These are phyloP conservation scores for Nestor notabilis DNA, from an alignment of 2,113 vertebrate genomes.

Conservation along the genomic window DNA sequence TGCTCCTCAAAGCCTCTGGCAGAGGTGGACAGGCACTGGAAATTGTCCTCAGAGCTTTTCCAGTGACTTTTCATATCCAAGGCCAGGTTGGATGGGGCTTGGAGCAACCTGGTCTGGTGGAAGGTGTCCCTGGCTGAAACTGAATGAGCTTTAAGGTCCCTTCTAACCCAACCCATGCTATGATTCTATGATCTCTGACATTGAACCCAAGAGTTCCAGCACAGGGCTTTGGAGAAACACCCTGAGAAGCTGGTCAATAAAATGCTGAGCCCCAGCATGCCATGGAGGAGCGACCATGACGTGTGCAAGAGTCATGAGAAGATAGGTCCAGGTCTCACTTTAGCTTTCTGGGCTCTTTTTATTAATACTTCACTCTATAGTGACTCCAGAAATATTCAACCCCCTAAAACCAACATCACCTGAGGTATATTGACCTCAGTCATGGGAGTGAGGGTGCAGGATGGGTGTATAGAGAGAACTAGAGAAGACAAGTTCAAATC, in stretches of 20 bases:
- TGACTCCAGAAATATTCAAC: background rate
- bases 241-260: background rate
- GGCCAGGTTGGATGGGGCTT: background rate
- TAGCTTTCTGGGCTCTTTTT: background rate
- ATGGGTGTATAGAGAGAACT: background rate
- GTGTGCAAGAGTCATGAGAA: background rate
- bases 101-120: background rate
- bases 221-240: background rate
- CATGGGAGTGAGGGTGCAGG: background rate
- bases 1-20: background rate
- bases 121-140: background rate
- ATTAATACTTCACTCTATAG: background rate
- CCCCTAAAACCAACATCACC: background rate
- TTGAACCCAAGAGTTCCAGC: background rate
- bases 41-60: background rate
- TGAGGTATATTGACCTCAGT: background rate
- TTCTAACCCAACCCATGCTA: background rate
- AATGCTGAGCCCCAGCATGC: rapidly evolving
- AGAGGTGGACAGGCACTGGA: background rate
- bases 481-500: background rate
- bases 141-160: background rate
- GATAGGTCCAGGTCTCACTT: background rate
- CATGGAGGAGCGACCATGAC: background rate
- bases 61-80: background rate
- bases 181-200: background rate